These are phyloP conservation scores for Catocala fraxini DNA, from an alignment of 2,888 invertebrate species.

Conservation along the genomic window DNA sequence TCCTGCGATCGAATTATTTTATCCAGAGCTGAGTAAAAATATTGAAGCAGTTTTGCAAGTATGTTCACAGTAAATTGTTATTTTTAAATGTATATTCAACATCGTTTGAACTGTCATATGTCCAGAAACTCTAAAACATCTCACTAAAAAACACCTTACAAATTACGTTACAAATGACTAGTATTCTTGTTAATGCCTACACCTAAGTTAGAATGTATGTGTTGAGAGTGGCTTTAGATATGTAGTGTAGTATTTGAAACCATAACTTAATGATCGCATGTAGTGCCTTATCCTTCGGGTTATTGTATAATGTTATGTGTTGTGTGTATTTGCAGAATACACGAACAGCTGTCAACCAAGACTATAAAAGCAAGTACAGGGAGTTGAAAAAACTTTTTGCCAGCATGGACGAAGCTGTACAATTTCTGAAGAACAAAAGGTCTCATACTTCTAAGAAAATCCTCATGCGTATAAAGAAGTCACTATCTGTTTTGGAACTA, in stretches of 20 bases:
- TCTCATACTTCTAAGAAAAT: slow-evolving; percentile 66
- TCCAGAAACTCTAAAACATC: too few relatives aligned
- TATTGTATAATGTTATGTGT: slow-evolving; percentile 1
- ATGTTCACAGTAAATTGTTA: slow-evolving; percentile 2
- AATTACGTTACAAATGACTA: too few relatives aligned
- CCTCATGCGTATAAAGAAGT: slow-evolving; percentile 81
- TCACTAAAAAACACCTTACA: too few relatives aligned
- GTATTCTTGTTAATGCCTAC: too few relatives aligned
- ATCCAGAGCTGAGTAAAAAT: slow-evolving; percentile 63
- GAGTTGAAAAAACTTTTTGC: slow-evolving; percentile 70
- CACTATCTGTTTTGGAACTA: slow-evolving; percentile 87
- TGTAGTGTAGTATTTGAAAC: too few relatives aligned
- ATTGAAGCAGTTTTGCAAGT: slow-evolving; percentile 67
- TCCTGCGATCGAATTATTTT: slow-evolving; percentile 72
- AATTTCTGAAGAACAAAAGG: slow-evolving; percentile 71
- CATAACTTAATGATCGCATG: too few relatives aligned
- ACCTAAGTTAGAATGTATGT: too few relatives aligned
- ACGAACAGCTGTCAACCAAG: slow-evolving; percentile 70
- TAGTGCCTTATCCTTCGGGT: too few relatives aligned
- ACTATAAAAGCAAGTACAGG: slow-evolving; percentile 76
- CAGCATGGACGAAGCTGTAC: slow-evolving; percentile 74
- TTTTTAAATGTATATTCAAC: background rate
- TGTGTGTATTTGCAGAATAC: slow-evolving; percentile 60
- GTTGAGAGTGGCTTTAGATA: too few relatives aligned
- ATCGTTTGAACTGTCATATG: too few relatives aligned